These are phyloP conservation scores for Andricus grossulariae DNA, from an alignment of 1,140 invertebrate genomes.

Conservation along the genomic window DNA sequence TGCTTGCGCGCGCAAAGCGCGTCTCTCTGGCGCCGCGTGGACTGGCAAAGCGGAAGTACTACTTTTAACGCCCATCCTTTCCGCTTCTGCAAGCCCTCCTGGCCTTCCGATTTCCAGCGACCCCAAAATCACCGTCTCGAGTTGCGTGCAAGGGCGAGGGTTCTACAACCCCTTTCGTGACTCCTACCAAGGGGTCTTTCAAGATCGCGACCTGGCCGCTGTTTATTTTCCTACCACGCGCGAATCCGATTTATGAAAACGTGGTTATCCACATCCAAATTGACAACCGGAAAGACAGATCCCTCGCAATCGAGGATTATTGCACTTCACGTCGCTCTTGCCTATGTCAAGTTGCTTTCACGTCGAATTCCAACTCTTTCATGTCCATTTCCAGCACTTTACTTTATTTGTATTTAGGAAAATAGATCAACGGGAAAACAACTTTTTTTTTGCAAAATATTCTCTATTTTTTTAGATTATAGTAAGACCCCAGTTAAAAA, in stretches of 20 bases:
- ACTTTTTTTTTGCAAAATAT: too few relatives aligned
- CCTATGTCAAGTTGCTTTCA: not conserved
- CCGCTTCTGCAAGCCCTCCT: conserved; percentile 30
- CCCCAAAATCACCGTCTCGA: conserved; percentile 51
- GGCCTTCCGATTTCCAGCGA: conserved; percentile 54
- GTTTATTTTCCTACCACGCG: conserved; percentile 4
- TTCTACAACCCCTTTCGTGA: conserved; percentile 45
- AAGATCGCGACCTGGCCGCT: conserved; percentile 5
- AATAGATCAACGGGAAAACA: too few relatives aligned
- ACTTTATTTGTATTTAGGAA: too few relatives aligned
- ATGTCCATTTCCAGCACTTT: not conserved
- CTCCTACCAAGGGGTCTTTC: not conserved
- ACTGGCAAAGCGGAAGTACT: conserved; percentile 56
- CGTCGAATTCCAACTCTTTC: not conserved
- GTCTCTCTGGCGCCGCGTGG: conserved; percentile 47
- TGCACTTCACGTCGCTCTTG: conserved; percentile 49
- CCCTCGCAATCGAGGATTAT: conserved; percentile 53
- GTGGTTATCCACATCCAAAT: conserved; percentile 37
- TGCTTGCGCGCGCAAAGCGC: conserved; percentile 29
- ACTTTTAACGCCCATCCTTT: conserved; percentile 58
- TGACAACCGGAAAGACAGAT: conserved; percentile 46
- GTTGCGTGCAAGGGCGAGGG: conserved; percentile 41
- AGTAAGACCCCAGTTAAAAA: too few relatives aligned
- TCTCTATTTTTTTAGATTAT: too few relatives aligned
- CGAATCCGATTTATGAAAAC: conserved; percentile 53